Conservation (phyloP, 1,140 invertebrate species). For the Meloidogyne exigua region DNA sequence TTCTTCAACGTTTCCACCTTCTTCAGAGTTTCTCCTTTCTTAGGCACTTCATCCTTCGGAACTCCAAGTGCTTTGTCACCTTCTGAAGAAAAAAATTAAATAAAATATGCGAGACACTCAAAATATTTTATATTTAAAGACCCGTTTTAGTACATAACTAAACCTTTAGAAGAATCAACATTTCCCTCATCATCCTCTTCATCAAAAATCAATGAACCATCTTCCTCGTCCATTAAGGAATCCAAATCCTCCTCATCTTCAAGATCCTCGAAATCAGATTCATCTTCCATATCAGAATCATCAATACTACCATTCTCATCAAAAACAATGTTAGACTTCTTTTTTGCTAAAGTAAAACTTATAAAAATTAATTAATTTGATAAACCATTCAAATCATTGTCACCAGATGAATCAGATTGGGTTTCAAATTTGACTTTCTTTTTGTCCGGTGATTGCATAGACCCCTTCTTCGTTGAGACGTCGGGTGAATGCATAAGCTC, state of each 20-base stretch:
- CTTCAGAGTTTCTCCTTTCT: no score
- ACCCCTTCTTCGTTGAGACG: not conserved
- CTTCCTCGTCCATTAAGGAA: constrained; percentile 25
- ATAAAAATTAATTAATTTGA: not conserved
- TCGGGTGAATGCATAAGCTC: not conserved
- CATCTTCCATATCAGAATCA: constrained; percentile 22
- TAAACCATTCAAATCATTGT: not conserved
- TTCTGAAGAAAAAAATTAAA: no score
- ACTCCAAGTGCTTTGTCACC: no score
- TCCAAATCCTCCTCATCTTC: constrained; percentile 25
- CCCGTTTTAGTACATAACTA: not conserved
- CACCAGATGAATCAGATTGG: not conserved
- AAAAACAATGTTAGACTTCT: constrained; percentile 1
- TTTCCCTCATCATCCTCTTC: constrained; percentile 28
- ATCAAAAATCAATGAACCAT: constrained; percentile 22
- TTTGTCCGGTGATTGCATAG: not conserved
- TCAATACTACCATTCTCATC: constrained; percentile 12
- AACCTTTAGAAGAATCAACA: not conserved
- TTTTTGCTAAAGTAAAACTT: not conserved
- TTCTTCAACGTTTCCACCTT: no score
- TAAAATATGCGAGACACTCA: no score
- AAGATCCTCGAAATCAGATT: constrained; percentile 1
- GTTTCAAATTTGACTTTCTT: not conserved
- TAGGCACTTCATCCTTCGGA: no score
- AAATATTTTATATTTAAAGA: no score